These are phyloP conservation scores for Unio pictorum DNA, from an alignment of 2,888 invertebrate genomes.

Conservation along the genomic window DNA sequence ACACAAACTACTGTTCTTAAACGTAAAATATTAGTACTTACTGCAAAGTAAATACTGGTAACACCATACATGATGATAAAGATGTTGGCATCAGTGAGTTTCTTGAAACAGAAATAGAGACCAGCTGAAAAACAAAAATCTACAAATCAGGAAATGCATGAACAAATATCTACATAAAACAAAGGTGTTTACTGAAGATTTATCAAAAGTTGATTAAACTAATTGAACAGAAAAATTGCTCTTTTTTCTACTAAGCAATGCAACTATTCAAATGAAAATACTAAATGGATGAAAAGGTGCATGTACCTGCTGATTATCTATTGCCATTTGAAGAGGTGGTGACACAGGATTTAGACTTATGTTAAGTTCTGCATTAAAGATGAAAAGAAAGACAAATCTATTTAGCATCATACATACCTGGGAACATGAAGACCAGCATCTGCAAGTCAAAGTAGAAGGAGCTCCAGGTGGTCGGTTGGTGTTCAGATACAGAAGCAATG, in stretches of 20 bases:
- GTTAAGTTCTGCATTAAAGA: too few relatives aligned
- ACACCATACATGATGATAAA: slow-evolving; percentile 98
- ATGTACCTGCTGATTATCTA: too few relatives aligned
- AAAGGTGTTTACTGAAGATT: background rate
- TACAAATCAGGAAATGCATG: background rate
- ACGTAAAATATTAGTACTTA: slow-evolving; percentile 69
- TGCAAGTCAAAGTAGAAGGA: slow-evolving; percentile 98
- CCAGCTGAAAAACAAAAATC: slow-evolving; percentile 80
- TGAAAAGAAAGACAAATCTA: background rate
- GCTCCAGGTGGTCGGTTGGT: slow-evolving; percentile 98
- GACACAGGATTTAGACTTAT: too few relatives aligned
- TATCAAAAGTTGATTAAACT: too few relatives aligned
- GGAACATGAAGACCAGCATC: slow-evolving; percentile 95
- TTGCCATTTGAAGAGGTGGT: too few relatives aligned
- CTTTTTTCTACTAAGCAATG: too few relatives aligned
- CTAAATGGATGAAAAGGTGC: too few relatives aligned
- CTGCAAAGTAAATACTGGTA: slow-evolving; percentile 98
- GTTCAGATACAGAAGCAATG: slow-evolving; percentile 97
- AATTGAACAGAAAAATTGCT: too few relatives aligned
- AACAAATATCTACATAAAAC: background rate
- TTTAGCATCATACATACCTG: slow-evolving; percentile 59
- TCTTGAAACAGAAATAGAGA: slow-evolving; percentile 95
- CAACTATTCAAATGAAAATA: too few relatives aligned
- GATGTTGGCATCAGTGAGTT: slow-evolving; percentile 94
- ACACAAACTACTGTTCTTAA: too few relatives aligned